Base-by-base conservation (phyloP, 2,113 vertebrate genomes). In the Hucho hucho region DNA sequence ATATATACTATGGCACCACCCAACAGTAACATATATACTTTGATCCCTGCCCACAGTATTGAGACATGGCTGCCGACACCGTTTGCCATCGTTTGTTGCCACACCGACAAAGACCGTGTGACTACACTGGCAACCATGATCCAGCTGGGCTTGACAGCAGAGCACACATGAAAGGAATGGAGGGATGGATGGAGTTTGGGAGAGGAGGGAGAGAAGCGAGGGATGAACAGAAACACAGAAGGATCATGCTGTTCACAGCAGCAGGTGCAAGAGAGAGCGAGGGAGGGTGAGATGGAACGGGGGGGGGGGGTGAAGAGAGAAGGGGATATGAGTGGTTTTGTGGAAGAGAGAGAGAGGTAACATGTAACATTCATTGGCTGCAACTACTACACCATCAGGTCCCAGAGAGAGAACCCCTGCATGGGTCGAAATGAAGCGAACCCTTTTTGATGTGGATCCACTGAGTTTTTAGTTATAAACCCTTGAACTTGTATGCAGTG, bases 241-340 rank as follows among this genome's bases (percentile, higher is more conserved):
- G 87, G 87, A 85, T 88, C 89, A 87, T 90, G 92, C 91, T 91
- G 89, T 88, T 92, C 89, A 89, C 89, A 90, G 90, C 89, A 84
- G 91, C 91, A 92, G 93, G 91, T 91, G 90, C 89, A 88, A 77
- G 82, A 71, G 77, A 66, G 75, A 46, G 67, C 56, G 49, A 70
- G 65, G 24, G 69, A 24, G 22, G 65, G 9, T 53, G 67, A n/a
- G 22, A 64, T 7, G 59, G 64, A 46, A 43, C 9, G 70, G 74
- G 24, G 29, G n/a, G n/a, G n/a, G 29, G 6, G 49, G 71, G 78
- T 68, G 37, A 53, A 46, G 37, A 9, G 29, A 64, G 77, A 16
- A 58, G 32, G 32, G 32, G 32, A 32, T 32, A 6, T 6, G 32
- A 32, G 32, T 32, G 32, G 67, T 84, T 87, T 83, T 64, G 69